phyloP scores from a whole-genome alignment of 2,888 invertebrate species.

The Athripsodes cinereus region DNA sequence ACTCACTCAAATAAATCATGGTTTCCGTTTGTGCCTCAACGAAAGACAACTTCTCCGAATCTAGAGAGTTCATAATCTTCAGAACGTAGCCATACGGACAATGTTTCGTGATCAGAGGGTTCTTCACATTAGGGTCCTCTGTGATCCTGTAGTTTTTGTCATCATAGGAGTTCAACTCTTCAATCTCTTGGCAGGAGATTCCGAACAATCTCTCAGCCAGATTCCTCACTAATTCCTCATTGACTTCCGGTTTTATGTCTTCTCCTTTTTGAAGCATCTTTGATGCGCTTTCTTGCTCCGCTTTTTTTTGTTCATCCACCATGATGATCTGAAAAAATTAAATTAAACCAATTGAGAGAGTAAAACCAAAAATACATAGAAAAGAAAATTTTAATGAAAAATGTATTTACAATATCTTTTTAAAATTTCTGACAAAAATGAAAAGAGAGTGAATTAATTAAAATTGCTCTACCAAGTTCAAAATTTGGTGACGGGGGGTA shows the following conservation, averaged over 20 bases:
- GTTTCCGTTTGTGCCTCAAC: conserved; percentile 72
- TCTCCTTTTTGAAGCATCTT: conserved; percentile 47
- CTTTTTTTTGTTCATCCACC: neutral
- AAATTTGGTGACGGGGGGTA: no score
- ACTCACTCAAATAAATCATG: conserved; percentile 64
- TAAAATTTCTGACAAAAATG: no score
- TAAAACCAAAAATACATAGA: no score
- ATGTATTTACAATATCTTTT: neutral
- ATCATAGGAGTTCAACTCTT: conserved; percentile 68
- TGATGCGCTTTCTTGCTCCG: neutral
- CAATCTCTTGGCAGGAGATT: conserved; percentile 50
- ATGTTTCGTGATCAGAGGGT: conserved; percentile 51
- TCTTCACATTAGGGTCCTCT: conserved; percentile 53
- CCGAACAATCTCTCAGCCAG: conserved; percentile 58
- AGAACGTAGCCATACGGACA: conserved; percentile 65
- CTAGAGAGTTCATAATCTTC: conserved; percentile 78
- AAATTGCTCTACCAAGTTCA: no score
- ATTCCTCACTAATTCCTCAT: conserved; percentile 45
- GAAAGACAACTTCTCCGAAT: conserved; percentile 60
- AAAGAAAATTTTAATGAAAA: no score
- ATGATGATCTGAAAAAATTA: no score
- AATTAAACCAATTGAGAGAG: no score
- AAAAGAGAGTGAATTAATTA: no score
- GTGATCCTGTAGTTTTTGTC: conserved; percentile 68
- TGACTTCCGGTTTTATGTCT: conserved; percentile 52